phyloP scores from a whole-genome alignment of 2,888 invertebrate genomes.

The Meliscaeva auricollis region DNA sequence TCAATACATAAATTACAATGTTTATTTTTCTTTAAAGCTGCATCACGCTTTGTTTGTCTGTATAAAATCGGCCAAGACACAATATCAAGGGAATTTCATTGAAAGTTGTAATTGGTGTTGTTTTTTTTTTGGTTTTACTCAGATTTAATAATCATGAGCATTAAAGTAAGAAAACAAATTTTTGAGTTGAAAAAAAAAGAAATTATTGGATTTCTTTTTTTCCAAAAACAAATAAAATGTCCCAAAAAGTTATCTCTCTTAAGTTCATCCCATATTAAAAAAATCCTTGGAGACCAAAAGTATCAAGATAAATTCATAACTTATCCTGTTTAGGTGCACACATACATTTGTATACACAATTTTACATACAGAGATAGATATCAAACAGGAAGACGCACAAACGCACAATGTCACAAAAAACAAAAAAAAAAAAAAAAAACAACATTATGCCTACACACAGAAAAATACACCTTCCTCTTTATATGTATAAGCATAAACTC shows the following conservation, averaged over 20 bases:
- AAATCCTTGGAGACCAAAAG: conserved; percentile 17
- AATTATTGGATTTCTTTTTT: no score
- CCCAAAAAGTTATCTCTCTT: background rate
- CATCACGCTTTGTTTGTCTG: no score
- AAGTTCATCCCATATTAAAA: background rate
- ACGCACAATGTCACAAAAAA: background rate
- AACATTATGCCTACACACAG: conserved; percentile 3
- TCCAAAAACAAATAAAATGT: background rate
- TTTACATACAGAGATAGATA: background rate
- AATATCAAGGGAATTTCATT: no score
- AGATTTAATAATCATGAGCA: no score
- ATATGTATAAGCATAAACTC: conserved; percentile 31
- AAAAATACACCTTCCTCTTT: background rate
- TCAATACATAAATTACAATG: no score
- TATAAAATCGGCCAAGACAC: no score
- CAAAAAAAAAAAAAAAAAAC: background rate
- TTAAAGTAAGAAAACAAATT: no score
- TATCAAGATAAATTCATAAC: conserved; percentile 25
- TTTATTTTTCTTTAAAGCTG: no score
- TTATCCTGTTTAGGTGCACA: background rate
- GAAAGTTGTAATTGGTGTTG: no score
- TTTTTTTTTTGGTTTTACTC: no score
- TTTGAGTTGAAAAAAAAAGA: no score
- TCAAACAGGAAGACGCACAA: conserved; percentile 1
- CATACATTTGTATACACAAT: background rate